A percentile compares a stretch with the other conserved stretches of the same genome.
These are phyloP conservation scores for Aspidapion aeneum DNA, from an alignment of 2,888 invertebrate species.

Conservation along the genomic window DNA sequence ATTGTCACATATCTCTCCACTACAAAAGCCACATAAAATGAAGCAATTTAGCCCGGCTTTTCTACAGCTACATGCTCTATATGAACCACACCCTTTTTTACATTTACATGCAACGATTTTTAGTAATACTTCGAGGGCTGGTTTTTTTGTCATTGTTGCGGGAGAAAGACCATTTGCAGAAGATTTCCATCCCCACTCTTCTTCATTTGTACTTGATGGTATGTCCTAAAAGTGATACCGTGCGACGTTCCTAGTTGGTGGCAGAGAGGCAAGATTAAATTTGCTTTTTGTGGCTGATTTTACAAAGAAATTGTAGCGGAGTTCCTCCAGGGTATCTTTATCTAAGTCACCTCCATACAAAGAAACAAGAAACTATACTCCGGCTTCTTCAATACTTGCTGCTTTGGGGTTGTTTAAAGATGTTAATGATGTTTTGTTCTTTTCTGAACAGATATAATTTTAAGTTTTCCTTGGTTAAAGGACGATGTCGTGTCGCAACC, in stretches of 20 bases:
- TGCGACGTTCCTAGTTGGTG: slow-evolving; percentile 20
- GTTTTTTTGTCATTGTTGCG: slow-evolving; percentile 12
- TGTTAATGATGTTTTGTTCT: neutral
- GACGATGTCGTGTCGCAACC: neutral
- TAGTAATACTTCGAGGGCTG: slow-evolving; percentile 18
- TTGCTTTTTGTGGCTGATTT: slow-evolving; percentile 16
- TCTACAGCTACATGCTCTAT: slow-evolving; percentile 24
- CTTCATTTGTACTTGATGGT: neutral
- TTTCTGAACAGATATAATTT: neutral
- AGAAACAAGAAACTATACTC: slow-evolving; percentile 3
- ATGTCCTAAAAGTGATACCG: slow-evolving; percentile 14
- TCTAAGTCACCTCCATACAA: slow-evolving; percentile 6
- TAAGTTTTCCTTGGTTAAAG: neutral
- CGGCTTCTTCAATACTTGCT: slow-evolving; percentile 11
- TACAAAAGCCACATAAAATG: neutral
- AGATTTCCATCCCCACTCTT: slow-evolving; percentile 6
- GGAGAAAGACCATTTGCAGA: slow-evolving; percentile 19
- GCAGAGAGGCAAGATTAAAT: slow-evolving; percentile 21
- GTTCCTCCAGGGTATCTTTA: slow-evolving; percentile 13
- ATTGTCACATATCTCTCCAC: neutral
- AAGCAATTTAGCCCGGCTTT: slow-evolving; percentile 19
- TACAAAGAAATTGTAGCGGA: slow-evolving; percentile 27
- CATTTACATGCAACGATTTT: slow-evolving; percentile 16
- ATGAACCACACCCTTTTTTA: neutral
- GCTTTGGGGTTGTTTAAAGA: neutral